Percentiles rank a stretch among this genome's conserved stretches.
These are phyloP conservation scores for Diadromus collaris DNA, from an alignment of 2,888 invertebrate genomes.

Conservation along the genomic window DNA sequence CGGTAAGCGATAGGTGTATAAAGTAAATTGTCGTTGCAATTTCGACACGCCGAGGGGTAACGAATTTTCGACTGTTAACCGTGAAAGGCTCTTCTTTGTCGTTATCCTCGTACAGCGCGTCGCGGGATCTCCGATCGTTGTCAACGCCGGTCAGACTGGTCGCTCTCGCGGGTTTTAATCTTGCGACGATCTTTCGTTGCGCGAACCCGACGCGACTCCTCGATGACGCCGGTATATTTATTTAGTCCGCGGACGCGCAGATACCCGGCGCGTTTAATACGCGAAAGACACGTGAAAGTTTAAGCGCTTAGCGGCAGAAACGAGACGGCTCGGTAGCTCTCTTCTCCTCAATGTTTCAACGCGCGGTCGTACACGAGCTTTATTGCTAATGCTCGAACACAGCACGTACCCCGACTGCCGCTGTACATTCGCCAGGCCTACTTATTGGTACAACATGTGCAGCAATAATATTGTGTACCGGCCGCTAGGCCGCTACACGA, in stretches of 20 bases:
- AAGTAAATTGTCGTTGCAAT: slow-evolving; percentile 38
- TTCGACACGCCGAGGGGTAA: slow-evolving; percentile 50
- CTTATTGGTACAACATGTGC: slow-evolving; percentile 7
- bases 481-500: neutral
- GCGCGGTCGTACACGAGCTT: slow-evolving; percentile 32
- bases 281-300: slow-evolving; percentile 53
- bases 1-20: neutral
- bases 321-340: slow-evolving; percentile 41
- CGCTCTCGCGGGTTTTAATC: slow-evolving; percentile 49
- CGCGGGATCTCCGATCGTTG: slow-evolving; percentile 47
- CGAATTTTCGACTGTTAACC: slow-evolving; percentile 57
- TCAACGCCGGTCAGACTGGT: slow-evolving; percentile 56
- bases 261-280: slow-evolving; percentile 24
- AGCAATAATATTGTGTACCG: neutral
- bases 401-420: neutral
- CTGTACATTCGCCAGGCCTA: neutral
- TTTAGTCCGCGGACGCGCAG: neutral
- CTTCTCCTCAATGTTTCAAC: slow-evolving; percentile 41
- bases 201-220: slow-evolving; percentile 27
- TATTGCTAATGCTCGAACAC: slow-evolving; percentile 24
- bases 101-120: slow-evolving; percentile 1
- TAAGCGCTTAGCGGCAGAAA: slow-evolving; percentile 17
- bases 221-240: neutral
- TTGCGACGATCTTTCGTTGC: slow-evolving; percentile 52
- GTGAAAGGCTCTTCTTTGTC: slow-evolving; percentile 44